Evolutionary conservation across 2,888 invertebrate genomes (phyloP).

Genomic region (Phaedon cochleariae): DNA sequence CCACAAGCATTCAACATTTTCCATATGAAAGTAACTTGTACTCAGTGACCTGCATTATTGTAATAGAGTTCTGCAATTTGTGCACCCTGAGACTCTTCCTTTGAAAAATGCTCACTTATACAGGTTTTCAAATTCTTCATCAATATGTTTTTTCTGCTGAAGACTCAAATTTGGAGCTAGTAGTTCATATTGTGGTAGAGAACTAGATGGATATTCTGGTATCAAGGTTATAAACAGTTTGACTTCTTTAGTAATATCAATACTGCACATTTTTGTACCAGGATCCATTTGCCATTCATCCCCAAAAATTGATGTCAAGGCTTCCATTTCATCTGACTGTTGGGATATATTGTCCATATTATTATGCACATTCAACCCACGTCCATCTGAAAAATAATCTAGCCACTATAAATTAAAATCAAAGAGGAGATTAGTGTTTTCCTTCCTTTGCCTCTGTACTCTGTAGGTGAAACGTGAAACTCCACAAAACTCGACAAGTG

Average conservation of each 20-base stretch:
- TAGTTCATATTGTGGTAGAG: conserved; percentile 75
- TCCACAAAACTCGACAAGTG: no score
- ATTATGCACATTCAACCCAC: neutral
- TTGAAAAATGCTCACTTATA: conserved; percentile 75
- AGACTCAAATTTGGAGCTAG: conserved; percentile 76
- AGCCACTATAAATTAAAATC: no score
- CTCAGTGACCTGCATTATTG: no score
- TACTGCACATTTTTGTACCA: conserved; percentile 66
- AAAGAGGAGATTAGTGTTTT: no score
- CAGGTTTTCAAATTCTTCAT: conserved; percentile 68
- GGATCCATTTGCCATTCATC: conserved; percentile 73
- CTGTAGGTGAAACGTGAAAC: no score
- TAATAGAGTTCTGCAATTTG: no score
- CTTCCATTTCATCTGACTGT: conserved; percentile 74
- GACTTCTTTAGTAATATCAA: conserved; percentile 67
- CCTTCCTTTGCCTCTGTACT: no score
- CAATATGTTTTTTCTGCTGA: conserved; percentile 67
- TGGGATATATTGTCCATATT: conserved; percentile 53
- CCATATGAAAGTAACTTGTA: no score
- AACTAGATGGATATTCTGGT: conserved; percentile 69
- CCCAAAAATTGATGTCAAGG: conserved; percentile 75
- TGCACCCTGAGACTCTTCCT: no score
- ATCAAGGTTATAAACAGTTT: conserved; percentile 72
- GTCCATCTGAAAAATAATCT: neutral
- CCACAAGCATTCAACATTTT: no score